phyloP scores from a whole-genome alignment of 2,797 vertebrate genomes.

The Syndactyla subalaris region DNA sequence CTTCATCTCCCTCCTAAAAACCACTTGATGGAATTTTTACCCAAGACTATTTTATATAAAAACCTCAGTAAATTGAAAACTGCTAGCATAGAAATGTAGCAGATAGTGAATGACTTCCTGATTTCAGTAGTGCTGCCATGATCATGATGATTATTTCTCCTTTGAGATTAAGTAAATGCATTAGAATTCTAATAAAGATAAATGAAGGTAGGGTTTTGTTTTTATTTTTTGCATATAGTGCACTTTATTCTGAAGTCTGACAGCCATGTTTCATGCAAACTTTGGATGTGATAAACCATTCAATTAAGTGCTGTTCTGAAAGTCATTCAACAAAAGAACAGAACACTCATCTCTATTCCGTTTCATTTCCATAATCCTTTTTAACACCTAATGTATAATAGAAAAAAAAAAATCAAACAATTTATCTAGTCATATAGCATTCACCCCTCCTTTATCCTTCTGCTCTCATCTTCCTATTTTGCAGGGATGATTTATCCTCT shows the following conservation, averaged over 20 bases:
- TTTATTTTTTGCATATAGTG: background rate
- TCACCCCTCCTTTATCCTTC: background rate
- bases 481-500: conserved; percentile 5
- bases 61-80: background rate
- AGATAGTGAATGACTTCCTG: background rate
- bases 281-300: conserved; percentile 37
- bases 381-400: conserved; percentile 1
- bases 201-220: background rate
- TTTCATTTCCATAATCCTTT: conserved; percentile 56
- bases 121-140: background rate
- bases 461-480: background rate
- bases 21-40: background rate
- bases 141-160: background rate
- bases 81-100: background rate
- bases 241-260: background rate
- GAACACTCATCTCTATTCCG: background rate
- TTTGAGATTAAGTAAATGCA: background rate
- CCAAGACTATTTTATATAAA: background rate
- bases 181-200: background rate
- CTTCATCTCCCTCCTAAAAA: background rate
- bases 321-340: background rate
- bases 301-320: conserved; percentile 24
- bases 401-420: background rate
- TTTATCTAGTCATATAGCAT: background rate
- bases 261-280: background rate